Evolutionary conservation across 35 echinoderm and acorn worm species (phyloP), one percentile per base, ranked within the genome.

Genomic region (Apostichopus parvimensis): DNA sequence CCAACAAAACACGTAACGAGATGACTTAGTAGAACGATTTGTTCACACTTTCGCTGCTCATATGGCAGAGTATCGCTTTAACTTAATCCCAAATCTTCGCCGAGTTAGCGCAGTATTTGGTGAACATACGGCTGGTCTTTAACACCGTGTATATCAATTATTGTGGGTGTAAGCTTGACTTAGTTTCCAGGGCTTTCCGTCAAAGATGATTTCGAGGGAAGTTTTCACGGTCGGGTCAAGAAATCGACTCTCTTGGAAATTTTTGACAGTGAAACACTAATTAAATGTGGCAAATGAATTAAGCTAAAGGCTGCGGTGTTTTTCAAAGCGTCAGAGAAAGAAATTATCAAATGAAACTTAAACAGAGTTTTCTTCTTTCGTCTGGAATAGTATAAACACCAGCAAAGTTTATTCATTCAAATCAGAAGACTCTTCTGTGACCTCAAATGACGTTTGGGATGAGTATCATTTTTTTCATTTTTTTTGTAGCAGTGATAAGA

Each of bases 271-370:
- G 71, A 75, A 75, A 75, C 71, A n/a, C 71, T 75, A 75, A 75
- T 75, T 75, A 75, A 75, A 75, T 75, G 71, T 75, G 71, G 71
- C 71, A 75, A 75, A 75, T 75, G 71, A 75, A 75, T 75, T 75
- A 75, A 75, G 71, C 71, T 75, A 18, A 18, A 75, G 71, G 21
- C 71, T 22, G 71, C 71, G 71, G 71, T 75, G 71, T 75, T 75
- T 75, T 75, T 75, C 17, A 18, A 75, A 75, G 71, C 7, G 71
- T n/a, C 71, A 75, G 71, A 14, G 71, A 75, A 20, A 22, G 17
- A 20, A 75, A 18, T 18, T 14, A 14, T 75, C n/a, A 75, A 17
- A 22, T 18, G 11, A 75, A 18, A 22, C 14, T 75, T 75, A 6
- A 22, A n/a, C 9, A 68, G 18, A 20, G 14, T 20, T 75, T 2